phyloP scores from a whole-genome alignment of 1,140 invertebrate species.

The Papilio aristodemus region DNA sequence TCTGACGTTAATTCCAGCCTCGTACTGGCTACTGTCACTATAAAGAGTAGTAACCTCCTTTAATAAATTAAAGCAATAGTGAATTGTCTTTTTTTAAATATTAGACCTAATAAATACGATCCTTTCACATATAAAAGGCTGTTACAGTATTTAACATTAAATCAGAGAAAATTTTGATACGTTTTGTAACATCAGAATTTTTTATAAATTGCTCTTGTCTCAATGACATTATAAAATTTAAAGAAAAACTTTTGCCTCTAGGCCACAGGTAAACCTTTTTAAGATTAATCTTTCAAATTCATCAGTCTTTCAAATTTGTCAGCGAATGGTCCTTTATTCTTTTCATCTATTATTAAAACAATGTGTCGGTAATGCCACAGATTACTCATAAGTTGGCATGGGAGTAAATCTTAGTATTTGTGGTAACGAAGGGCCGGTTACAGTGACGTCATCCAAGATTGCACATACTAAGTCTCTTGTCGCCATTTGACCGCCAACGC shows the following conservation, averaged over 20 bases:
- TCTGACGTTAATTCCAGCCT: not conserved
- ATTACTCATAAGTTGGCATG: not conserved
- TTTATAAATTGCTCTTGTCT: too few relatives aligned
- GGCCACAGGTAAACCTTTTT: too few relatives aligned
- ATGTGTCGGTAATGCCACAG: not conserved
- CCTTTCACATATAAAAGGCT: too few relatives aligned
- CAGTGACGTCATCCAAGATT: constrained; percentile 10
- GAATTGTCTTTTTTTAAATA: not conserved
- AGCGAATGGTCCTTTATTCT: not conserved
- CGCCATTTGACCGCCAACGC: constrained; percentile 14
- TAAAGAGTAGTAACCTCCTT: not conserved
- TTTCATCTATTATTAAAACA: not conserved
- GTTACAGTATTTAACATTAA: too few relatives aligned
- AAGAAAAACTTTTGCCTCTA: too few relatives aligned
- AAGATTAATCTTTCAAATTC: too few relatives aligned
- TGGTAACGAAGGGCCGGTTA: not conserved
- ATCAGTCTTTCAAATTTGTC: too few relatives aligned
- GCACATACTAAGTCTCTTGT: not conserved
- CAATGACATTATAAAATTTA: too few relatives aligned
- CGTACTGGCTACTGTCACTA: not conserved
- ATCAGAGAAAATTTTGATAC: too few relatives aligned
- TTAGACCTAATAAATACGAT: too few relatives aligned
- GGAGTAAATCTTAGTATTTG: not conserved
- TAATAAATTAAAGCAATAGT: not conserved
- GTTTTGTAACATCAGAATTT: too few relatives aligned